Percentiles rank a stretch among this genome's conserved stretches.
These are phyloP conservation scores for Oreotrochilus melanogaster DNA, from an alignment of 2,113 vertebrate species.

Conservation along the genomic window DNA sequence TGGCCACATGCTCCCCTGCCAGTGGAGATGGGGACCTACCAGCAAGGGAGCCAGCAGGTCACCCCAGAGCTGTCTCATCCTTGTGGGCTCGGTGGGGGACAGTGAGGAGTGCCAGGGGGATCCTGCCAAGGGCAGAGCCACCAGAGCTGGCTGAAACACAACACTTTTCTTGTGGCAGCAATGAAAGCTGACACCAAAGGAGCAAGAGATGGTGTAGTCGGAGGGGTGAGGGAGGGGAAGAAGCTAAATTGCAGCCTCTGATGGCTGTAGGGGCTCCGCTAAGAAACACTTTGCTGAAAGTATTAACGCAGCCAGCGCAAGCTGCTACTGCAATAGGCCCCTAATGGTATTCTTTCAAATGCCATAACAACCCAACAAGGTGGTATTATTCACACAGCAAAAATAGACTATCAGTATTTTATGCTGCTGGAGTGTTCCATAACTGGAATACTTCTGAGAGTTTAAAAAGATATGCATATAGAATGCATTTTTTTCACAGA, in stretches of 20 bases:
- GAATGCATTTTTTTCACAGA: background rate
- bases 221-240: background rate
- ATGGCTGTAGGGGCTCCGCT: background rate
- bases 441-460: background rate
- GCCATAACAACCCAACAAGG: background rate
- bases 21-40: rapidly evolving
- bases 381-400: background rate
- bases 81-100: rapidly evolving
- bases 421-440: background rate
- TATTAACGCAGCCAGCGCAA: background rate
- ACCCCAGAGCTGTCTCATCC: background rate
- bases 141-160: rapidly evolving
- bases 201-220: background rate
- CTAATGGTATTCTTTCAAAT: background rate
- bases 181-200: rapidly evolving
- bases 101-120: background rate
- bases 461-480: background rate
- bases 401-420: background rate
- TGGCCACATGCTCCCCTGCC: rapidly evolving
- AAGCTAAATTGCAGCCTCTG: background rate
- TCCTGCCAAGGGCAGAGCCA: background rate
- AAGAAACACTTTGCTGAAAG: background rate
- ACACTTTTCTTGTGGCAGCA: background rate
- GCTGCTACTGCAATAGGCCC: background rate
- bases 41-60: background rate